Percentiles rank a stretch among this genome's conserved stretches.
Conservation (phyloP, 2,797 vertebrate genomes). For the Sarcoramphus papa region DNA sequence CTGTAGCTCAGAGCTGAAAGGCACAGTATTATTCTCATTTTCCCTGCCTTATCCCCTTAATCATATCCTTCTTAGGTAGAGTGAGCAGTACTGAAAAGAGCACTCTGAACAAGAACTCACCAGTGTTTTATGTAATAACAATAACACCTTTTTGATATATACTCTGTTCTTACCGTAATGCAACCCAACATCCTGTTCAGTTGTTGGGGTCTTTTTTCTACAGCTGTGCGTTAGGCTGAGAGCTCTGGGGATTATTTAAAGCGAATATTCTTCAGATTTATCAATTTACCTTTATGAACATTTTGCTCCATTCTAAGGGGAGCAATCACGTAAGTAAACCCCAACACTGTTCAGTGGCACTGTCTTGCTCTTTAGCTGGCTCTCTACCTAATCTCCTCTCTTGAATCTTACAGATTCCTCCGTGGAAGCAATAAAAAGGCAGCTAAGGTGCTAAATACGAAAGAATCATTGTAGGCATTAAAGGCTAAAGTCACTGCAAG, state of each 20-base stretch:
- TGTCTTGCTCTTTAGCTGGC: background rate
- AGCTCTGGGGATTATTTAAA: background rate
- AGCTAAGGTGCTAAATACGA: background rate
- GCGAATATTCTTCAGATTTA: conserved; percentile 13
- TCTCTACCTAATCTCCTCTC: background rate
- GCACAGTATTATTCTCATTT: background rate
- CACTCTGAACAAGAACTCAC: background rate
- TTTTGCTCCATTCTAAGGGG: background rate
- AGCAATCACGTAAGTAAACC: background rate
- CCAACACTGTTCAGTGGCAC: background rate
- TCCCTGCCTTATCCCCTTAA: background rate
- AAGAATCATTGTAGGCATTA: conserved; percentile 16
- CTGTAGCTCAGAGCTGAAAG: conserved; percentile 28
- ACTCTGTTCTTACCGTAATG: background rate
- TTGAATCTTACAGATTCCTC: background rate
- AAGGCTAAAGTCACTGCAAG: conserved; percentile 29
- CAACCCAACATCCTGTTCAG: background rate
- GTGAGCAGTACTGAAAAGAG: background rate
- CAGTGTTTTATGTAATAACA: background rate
- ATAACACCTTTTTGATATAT: conserved; percentile 14
- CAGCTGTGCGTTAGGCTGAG: background rate
- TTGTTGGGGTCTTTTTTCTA: background rate
- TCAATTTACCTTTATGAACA: background rate
- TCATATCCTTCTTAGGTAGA: background rate
- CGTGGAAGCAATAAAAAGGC: conserved; percentile 9